Conservation (phyloP, 2,888 invertebrate genomes). For the Drosophila greeni region DNA sequence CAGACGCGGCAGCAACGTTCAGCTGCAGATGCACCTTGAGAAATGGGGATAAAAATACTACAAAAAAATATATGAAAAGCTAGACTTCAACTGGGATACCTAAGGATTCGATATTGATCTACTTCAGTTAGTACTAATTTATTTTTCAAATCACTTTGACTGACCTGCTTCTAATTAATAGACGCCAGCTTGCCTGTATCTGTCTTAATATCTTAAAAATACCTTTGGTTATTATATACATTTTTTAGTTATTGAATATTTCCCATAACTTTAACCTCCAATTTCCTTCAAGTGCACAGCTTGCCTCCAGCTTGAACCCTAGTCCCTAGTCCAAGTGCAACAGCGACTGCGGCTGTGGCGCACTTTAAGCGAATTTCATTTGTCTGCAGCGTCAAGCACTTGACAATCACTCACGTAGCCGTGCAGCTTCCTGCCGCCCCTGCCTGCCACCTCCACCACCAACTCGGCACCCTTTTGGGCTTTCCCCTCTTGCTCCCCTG, state of each 20-base stretch:
- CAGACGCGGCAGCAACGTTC: conserved; percentile 47
- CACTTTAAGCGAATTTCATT: conserved; percentile 75
- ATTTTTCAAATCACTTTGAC: background rate
- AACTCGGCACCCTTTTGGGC: conserved; percentile 27
- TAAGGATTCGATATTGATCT: fast-evolving
- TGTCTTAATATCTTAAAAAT: too few relatives aligned
- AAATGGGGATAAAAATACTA: background rate
- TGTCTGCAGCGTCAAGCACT: conserved; percentile 74
- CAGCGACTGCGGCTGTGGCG: conserved; percentile 59
- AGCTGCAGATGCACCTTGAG: conserved; percentile 5
- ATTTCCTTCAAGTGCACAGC: conserved; percentile 2
- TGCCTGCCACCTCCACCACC: conserved; percentile 22
- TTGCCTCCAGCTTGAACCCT: conserved; percentile 9
- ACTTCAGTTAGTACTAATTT: fast-evolving
- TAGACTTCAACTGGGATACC: too few relatives aligned
- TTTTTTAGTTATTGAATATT: too few relatives aligned
- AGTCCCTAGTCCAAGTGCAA: conserved; percentile 26
- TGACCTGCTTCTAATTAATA: background rate
- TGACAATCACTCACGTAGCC: conserved; percentile 74
- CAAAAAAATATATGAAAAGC: background rate
- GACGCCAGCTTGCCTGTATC: background rate
- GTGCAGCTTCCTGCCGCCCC: conserved; percentile 54
- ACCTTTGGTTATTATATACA: too few relatives aligned
- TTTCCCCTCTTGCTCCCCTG: conserved; percentile 28
- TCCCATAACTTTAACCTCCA: background rate